Evolutionary conservation across 2,797 vertebrate genomes (phyloP).

Genomic region (Falco rusticolus): DNA sequence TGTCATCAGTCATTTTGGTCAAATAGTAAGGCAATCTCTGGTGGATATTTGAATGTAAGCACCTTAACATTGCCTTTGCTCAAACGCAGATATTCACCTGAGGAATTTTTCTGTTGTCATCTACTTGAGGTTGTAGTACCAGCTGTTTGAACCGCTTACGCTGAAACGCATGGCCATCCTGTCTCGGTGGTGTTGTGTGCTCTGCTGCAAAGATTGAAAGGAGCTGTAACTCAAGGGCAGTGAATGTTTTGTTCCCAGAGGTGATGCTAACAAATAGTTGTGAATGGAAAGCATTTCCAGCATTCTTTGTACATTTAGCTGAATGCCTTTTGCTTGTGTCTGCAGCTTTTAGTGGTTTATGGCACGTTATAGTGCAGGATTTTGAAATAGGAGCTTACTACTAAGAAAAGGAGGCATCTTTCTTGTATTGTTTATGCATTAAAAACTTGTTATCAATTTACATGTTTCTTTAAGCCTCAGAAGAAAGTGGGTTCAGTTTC

Average conservation of each 20-base stretch:
- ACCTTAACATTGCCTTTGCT: background rate
- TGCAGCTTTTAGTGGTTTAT: slow-evolving; percentile 23
- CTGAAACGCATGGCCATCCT: background rate
- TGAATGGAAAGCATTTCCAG: slow-evolving; percentile 18
- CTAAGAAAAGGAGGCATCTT: slow-evolving; percentile 13
- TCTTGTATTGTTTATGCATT: background rate
- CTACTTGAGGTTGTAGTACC: slow-evolving; percentile 14
- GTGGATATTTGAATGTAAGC: background rate
- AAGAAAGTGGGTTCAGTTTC: slow-evolving; percentile 13
- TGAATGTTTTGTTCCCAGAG: background rate
- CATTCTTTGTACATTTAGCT: background rate
- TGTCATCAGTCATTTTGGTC: background rate
- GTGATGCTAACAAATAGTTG: slow-evolving; percentile 17
- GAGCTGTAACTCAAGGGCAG: slow-evolving; percentile 23
- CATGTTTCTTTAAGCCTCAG: slow-evolving; percentile 41
- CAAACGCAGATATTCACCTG: background rate
- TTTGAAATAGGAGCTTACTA: slow-evolving; percentile 39
- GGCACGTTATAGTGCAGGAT: background rate
- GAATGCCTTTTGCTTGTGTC: background rate
- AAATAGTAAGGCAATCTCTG: background rate
- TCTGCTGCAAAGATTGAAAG: background rate
- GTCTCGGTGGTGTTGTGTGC: background rate
- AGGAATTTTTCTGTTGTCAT: slow-evolving; percentile 19
- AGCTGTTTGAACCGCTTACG: background rate
- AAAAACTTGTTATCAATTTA: slow-evolving; percentile 36